Evolutionary conservation across 2,113 vertebrate species (phyloP), one percentile per base, ranked within the genome.

Genomic region (Ictalurus punctatus): DNA sequence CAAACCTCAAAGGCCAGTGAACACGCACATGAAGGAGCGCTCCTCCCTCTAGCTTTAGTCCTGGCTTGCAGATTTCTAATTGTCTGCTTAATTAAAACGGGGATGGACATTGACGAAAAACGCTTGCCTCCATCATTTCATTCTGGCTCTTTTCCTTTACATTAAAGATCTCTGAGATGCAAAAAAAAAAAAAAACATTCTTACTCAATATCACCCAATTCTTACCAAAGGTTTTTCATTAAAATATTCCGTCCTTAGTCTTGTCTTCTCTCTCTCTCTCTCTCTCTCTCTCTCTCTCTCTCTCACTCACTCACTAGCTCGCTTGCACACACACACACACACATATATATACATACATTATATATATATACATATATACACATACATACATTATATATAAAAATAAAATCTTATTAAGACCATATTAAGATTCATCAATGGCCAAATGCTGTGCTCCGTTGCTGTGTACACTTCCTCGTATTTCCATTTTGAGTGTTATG

Each of bases 11-110:
- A 90, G 67, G 52, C 69, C 85, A 80, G 79, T 83, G 87, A 89
- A 91, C 83, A 67, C 23, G 63, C 27, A 84, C 89, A 82, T 73
- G 85, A 74, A 89, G 61, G 9, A 83, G 65, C 58, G 44, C 44
- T 79, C 78, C 82, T 74, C 81, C 90, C 84, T 23, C 59, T 37
- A 61, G 21, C 88, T 92, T 92, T 90, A 69, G 84, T 88, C 84
- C 89, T 71, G 80, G 1, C 79, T 90, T 80, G 91, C 89, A 56
- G 86, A 90, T 91, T 92, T 87, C 52, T 92, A 91, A 94, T 94
- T 90, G 92, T 93, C 91, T 92, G 91, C 92, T 93, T 91, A 91
- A 92, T 94, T 94, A 93, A 93, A 91, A 86, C 78, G 89, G 88
- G 92, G 90, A 89, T 90, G 88, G 89, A 90, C 59, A 92, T 76